Percentiles rank a stretch among this genome's conserved stretches.
Conservation (phyloP, 2,113 vertebrate genomes). For the Nyctereutes procyonoides region DNA sequence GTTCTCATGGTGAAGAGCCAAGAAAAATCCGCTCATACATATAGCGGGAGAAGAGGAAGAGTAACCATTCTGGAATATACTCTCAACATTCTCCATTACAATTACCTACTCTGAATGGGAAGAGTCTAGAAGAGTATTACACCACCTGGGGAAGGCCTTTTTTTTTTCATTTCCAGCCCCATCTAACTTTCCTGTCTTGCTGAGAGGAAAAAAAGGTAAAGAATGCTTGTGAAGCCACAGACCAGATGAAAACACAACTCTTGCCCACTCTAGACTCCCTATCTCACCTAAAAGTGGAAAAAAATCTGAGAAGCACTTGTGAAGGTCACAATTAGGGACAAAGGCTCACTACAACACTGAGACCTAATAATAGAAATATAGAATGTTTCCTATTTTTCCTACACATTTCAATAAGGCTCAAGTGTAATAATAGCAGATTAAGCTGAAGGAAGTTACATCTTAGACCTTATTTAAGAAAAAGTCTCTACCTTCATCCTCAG, state of each 20-base stretch:
- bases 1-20: not conserved
- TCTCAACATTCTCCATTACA: not conserved
- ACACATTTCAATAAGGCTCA: not conserved
- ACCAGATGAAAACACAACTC: not conserved
- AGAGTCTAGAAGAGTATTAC: not conserved
- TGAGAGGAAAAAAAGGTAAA: not conserved
- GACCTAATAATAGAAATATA: not conserved
- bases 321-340: not conserved
- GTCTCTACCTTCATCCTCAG: not conserved
- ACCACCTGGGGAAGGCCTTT: not conserved
- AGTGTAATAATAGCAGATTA: not conserved
- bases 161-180: not conserved
- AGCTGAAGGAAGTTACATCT: not conserved
- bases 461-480: not conserved
- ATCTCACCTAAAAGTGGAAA: not conserved
- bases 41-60: not conserved
- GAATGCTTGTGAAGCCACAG: conserved; percentile 10
- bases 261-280: not conserved
- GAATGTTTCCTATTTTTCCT: not conserved
- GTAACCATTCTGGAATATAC: not conserved
- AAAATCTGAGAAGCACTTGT: not conserved
- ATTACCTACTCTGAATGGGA: not conserved
- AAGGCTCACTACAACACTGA: not conserved
- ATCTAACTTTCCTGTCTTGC: not conserved
- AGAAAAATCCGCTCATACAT: not conserved